Base-by-base conservation (phyloP, 2,797 vertebrate species). In the Mormyrus proboscirostris region DNA sequence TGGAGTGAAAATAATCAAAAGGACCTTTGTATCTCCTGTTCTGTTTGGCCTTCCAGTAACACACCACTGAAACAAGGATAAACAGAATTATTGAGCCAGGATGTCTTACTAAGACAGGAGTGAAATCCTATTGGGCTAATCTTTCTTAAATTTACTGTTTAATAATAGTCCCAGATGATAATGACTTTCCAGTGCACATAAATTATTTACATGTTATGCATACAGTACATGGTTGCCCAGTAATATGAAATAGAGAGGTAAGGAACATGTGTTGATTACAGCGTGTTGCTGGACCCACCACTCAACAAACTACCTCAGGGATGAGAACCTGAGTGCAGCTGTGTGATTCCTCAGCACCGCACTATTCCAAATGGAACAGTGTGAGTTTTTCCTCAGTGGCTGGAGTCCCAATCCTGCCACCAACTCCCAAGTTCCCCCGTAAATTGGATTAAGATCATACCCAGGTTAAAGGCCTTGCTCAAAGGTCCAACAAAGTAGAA, bases 121-220 rank as follows among this genome's bases (percentile, higher is more conserved):
- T n/a, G 41, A 86, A 38, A 44, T 10, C 41, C 59, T 38, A 85
- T 25, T 59, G 25, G 4, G 22, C 19, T n/a, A 33, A 59, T 88
- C 84, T 90, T 90, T 88, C 65, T 51, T 29, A 88, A 82, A 91
- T 91, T 91, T 88, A 88, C 83, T 88, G 87, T 87, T 91, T 92
- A 89, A 90, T 89, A 83, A 89, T 69, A 90, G 49, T 53, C 53
- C 82, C 19, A 59, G 65, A 76, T 89, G 82, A 51, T 57, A 76
- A 90, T 90, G 88, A 88, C 89, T 89, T 73, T 87, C 83, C 41
- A 62, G 50, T 22, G 47, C 22, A 41, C 16, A 22, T 83, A 62
- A 79, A 91, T 91, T 88, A 76, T 89, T 89, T 38, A n/a, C 49
- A 57, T 55, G 33, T 59, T 79, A 22, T 22, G 38, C 82, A 83